A percentile compares a stretch with the other conserved stretches of the same genome.
Conservation (phyloP, 1,140 invertebrate species). For the Magallana angulata region DNA sequence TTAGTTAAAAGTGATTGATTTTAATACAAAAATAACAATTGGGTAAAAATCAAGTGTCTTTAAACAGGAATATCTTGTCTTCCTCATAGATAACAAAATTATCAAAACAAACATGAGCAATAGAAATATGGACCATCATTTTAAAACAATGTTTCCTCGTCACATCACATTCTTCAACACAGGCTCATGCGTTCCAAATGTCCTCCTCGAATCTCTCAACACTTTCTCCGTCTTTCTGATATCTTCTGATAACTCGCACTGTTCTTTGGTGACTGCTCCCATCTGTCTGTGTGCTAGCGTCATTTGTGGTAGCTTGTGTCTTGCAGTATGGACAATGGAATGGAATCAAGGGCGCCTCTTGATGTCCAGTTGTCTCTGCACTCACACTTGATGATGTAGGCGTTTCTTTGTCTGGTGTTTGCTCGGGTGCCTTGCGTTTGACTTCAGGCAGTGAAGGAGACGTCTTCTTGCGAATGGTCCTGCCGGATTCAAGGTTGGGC, state of each 20-base stretch:
- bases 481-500: not conserved
- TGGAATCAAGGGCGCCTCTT: not conserved
- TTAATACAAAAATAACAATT: not conserved
- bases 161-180: not conserved
- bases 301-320: not conserved
- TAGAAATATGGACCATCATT: not conserved
- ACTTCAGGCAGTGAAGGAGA: not conserved
- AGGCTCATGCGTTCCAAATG: not conserved
- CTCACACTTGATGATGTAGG: not conserved
- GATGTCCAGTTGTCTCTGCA: not conserved
- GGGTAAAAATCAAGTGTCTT: not conserved
- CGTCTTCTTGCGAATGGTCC: not conserved
- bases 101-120: not conserved
- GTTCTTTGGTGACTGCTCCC: not conserved
- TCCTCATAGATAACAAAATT: not conserved
- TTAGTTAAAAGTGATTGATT: not conserved
- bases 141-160: not conserved
- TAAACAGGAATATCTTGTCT: not conserved
- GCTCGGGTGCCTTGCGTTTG: not conserved
- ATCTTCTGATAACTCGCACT: not conserved
- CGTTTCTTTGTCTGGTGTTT: not conserved
- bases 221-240: not conserved
- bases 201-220: not conserved
- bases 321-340: not conserved
- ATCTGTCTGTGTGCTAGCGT: not conserved